phyloP scores from a whole-genome alignment of 2,797 vertebrate genomes.

The Streptopelia turtur region DNA sequence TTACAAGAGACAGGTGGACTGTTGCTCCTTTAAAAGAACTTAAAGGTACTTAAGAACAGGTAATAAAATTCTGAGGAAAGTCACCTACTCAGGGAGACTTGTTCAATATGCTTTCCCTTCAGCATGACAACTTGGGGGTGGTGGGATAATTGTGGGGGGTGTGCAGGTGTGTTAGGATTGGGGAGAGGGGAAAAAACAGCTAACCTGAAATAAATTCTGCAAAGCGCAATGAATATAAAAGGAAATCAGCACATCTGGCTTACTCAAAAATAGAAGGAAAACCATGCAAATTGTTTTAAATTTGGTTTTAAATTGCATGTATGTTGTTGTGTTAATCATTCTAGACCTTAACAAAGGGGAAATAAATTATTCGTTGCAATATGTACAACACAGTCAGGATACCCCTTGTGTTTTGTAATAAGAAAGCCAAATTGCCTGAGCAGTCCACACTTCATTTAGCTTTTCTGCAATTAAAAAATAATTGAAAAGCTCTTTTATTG shows the following conservation, averaged over 20 bases:
- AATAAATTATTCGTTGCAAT: not conserved
- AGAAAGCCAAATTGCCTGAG: conserved; percentile 35
- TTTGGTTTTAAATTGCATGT: not conserved
- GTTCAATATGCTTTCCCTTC: not conserved
- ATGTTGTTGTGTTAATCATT: not conserved
- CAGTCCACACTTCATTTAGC: conserved; percentile 38
- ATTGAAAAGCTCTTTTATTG: conserved; percentile 49
- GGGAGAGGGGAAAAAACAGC: too few species aligned
- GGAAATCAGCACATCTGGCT: not conserved
- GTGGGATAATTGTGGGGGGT: accelerated
- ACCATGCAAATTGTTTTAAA: not conserved
- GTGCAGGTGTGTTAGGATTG: not conserved
- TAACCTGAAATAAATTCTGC: not conserved
- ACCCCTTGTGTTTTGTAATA: conserved; percentile 45
- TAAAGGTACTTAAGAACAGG: not conserved
- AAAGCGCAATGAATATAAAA: not conserved
- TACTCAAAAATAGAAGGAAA: not conserved
- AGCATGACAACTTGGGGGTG: accelerated
- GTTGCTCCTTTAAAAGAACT: not conserved
- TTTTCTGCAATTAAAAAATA: conserved; percentile 59
- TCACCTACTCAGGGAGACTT: not conserved
- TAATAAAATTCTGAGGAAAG: not conserved
- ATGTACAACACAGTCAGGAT: not conserved
- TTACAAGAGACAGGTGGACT: not conserved
- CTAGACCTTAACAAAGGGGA: not conserved